Evolutionary conservation across 1,140 invertebrate genomes (phyloP), one percentile per base, ranked within the genome.

Genomic region (Zaprionus taronus): DNA sequence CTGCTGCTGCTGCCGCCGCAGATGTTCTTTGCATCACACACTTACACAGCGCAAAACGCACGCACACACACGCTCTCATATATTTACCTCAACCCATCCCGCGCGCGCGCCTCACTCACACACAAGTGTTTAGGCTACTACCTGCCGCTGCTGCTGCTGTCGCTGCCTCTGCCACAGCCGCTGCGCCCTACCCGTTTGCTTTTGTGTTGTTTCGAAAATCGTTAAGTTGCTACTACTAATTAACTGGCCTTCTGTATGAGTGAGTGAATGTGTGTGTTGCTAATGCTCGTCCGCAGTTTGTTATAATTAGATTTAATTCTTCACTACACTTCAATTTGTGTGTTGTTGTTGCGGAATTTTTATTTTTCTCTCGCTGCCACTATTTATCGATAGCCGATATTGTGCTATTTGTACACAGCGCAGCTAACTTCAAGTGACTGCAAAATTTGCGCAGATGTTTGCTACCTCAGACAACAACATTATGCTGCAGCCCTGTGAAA

Each of bases 241-340:
- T 87, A 84, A 84, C 65, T 72, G 57, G 67, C 41, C 44, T 56
- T 70, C 60, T 58, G 41, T 58, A 44, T 57, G 28, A 4, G 44
- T 47, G 53, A 57, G 58, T 61, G 28, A 9, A 36, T 65, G 44
- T 63, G 44, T 26, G 47, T 68, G 69, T 67, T 68, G 24, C 51
- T 65, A 77, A 57, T 73, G 68, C 73, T 71, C 77, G 24, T 62
- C 58, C 70, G 55, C 69, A 38, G 67, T 64, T 79, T 72, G 61
- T 83, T 87, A 84, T 87, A 89, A 87, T 87, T 87, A 89, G 84
- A 87, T 87, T 87, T 89, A 85, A 76, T 86, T 72, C 77, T 80
- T 65, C 78, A 84, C 83, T 79, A 78, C 82, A 84, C 82, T 85
- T 74, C 53, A 67, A 71, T 81, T 79, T 65, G 74, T 78, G 78